Conservation (phyloP, 2,888 invertebrate species). For the Tetragnatha montana region DNA sequence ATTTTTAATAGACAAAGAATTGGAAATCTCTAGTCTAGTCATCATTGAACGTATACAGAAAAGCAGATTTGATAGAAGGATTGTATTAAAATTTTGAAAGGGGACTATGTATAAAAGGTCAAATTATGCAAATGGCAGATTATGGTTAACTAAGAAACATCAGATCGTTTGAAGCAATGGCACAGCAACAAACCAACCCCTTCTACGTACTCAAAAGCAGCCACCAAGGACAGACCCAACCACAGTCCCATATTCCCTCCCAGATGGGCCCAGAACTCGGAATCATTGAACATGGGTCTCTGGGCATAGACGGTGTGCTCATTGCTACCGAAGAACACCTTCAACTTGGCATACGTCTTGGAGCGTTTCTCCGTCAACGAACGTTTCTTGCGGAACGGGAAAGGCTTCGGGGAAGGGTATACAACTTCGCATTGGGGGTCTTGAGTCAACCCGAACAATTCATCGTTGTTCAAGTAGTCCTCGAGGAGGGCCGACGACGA, state of each 20-base stretch:
- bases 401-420: not conserved
- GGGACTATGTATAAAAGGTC: too few relatives aligned
- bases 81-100: too few relatives aligned
- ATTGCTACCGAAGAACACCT: conserved; percentile 33
- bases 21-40: too few relatives aligned
- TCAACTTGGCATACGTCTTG: conserved; percentile 1
- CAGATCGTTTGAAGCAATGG: too few relatives aligned
- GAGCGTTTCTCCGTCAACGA: not conserved
- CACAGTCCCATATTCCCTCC: conserved; percentile 46
- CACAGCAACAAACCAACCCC: conserved; percentile 76
- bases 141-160: too few relatives aligned
- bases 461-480: not conserved
- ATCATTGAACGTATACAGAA: too few relatives aligned
- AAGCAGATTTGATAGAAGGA: too few relatives aligned
- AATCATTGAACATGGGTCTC: conserved; percentile 32
- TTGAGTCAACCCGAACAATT: not conserved
- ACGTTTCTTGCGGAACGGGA: not conserved
- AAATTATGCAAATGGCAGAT: too few relatives aligned
- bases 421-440: not conserved
- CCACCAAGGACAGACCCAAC: conserved; percentile 31
- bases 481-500: not conserved
- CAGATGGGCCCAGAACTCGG: conserved; percentile 36
- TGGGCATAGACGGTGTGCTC: conserved; percentile 25
- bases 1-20: too few relatives aligned
- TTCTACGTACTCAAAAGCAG: conserved; percentile 43